Evolutionary conservation across 1,140 invertebrate species (phyloP), one percentile per base, ranked within the genome.

Genomic region (Nixonia krombeini): DNA sequence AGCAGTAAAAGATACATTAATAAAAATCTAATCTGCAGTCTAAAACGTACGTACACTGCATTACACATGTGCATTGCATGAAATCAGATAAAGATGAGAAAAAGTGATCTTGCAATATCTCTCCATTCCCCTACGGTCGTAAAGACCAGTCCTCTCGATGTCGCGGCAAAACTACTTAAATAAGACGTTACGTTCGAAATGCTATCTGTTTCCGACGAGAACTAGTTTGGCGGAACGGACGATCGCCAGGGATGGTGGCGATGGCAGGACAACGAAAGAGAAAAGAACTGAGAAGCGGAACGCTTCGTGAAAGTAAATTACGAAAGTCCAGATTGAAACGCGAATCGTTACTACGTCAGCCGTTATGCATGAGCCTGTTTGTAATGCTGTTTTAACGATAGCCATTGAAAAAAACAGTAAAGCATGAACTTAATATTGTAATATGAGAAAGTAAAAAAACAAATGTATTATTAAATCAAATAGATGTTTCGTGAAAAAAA

Each of bases 291-390:
- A 63, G 57, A 41, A 38, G 23, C 23, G 13, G 57, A 64, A 61
- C 44, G 66, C 50, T 56, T 33, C 52, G 41, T 40, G 46, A 70
- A 65, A 70, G 57, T 61, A 65, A 70, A 59, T 63, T 55, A 65
- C 65, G 9, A 40, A 64, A 59, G 67, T 59, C 56, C 50, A 38
- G 57, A 59, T 68, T 73, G 61, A 68, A 73, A 73, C 62, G 50
- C 58, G 63, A 63, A 61, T 68, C 59, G 62, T 68, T 67, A 65
- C 64, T 57, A 45, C 45, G 40, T 38, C 33, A n/a, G 26, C 64
- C 66, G 63, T 73, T 73, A 70, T 68, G 70, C 63, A 67, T 70
- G 45, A 59, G 55, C 57, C 37, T 62, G 52, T 53, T 68, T 62
- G 53, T 53, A 63, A 69, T 69, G 52, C 53, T 45, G 55, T 59